Evolutionary conservation across 2,888 invertebrate species (phyloP).

Genomic region (Lysandra bellargus): DNA sequence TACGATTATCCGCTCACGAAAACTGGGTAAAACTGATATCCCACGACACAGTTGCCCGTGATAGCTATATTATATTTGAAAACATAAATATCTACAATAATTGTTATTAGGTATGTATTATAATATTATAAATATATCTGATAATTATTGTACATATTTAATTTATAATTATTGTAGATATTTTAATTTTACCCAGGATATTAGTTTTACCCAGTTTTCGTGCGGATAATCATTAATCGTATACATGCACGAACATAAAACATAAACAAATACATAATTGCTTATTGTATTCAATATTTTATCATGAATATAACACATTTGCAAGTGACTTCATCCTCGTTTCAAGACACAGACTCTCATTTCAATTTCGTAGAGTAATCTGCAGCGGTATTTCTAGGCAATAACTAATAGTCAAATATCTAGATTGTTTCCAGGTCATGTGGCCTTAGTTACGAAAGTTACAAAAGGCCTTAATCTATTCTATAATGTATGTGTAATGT

Average conservation of each 20-base stretch:
- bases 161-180: too few relatives aligned
- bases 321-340: too few relatives aligned
- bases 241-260: slow-evolving; percentile 2
- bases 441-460: neutral
- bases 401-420: neutral
- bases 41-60: neutral
- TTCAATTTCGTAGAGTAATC: neutral
- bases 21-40: slow-evolving; percentile 12
- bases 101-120: too few relatives aligned
- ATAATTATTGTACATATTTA: too few relatives aligned
- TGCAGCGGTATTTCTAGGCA: neutral
- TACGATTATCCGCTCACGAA: neutral
- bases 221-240: neutral
- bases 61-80: neutral
- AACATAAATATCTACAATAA: neutral
- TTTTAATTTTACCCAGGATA: neutral
- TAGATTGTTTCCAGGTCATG: neutral
- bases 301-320: too few relatives aligned
- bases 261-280: slow-evolving; percentile 1
- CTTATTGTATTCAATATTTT: neutral
- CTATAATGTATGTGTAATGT: too few relatives aligned
- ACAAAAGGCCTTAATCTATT: neutral
- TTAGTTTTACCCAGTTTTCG: slow-evolving; percentile 11
- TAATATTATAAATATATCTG: too few relatives aligned
- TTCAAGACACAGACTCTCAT: neutral